Percentiles rank a stretch among this genome's conserved stretches.
Conservation (phyloP, 1,140 invertebrate genomes). For the Apis florea region DNA sequence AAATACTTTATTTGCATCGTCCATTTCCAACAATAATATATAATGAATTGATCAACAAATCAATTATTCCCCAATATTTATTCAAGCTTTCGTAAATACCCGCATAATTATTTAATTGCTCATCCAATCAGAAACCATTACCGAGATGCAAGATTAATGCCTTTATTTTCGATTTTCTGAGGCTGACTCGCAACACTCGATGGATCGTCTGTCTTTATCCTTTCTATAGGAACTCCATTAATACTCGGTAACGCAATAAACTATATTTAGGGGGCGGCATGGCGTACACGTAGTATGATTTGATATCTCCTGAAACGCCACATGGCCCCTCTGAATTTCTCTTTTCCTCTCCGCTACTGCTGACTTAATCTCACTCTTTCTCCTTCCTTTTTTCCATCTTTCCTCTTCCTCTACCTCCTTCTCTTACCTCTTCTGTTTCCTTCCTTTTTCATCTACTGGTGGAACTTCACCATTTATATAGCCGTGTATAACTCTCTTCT, state of each 20-base stretch:
- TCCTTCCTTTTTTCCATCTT: constrained; percentile 13
- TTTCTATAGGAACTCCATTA: constrained; percentile 76
- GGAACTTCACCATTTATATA: constrained; percentile 32
- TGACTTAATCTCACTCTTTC: constrained; percentile 15
- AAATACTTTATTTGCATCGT: too few species aligned
- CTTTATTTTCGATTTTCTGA: constrained; percentile 53
- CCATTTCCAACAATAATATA: not conserved
- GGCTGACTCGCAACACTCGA: constrained; percentile 37
- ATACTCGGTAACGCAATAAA: constrained; percentile 79
- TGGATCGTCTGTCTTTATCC: constrained; percentile 56
- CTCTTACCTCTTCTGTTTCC: constrained; percentile 3
- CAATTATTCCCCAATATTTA: not conserved
- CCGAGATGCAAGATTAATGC: not conserved
- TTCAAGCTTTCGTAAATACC: not conserved
- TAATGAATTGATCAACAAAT: not conserved
- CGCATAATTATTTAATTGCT: not conserved
- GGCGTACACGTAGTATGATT: constrained; percentile 75
- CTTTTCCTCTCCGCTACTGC: constrained; percentile 49
- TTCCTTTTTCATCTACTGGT: not conserved
- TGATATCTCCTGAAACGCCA: constrained; percentile 78
- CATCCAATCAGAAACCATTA: constrained; percentile 5
- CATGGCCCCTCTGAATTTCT: constrained; percentile 73
- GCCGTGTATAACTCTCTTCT: constrained; percentile 19
- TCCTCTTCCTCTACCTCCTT: not conserved
- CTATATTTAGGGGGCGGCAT: constrained; percentile 78